phyloP scores from a whole-genome alignment of 2,797 vertebrate genomes.

The Taeniopygia guttata region DNA sequence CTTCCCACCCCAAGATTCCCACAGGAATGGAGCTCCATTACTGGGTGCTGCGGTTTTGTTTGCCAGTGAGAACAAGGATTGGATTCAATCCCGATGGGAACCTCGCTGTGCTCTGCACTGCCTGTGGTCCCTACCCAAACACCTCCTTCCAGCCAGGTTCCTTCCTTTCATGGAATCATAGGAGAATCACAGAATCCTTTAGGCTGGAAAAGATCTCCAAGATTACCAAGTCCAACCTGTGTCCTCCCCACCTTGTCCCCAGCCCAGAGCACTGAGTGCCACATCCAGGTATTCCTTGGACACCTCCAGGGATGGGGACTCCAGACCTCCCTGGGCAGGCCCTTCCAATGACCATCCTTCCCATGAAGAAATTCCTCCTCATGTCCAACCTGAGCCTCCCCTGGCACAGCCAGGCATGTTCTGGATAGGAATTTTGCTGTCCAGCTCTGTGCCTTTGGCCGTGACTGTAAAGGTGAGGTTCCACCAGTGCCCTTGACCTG shows the following conservation, averaged over 20 bases:
- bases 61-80: neutral
- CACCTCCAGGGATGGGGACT: neutral
- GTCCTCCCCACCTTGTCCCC: neutral
- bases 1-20: neutral
- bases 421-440: neutral
- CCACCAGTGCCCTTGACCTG: fast-evolving
- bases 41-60: fast-evolving
- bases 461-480: neutral
- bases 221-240: neutral
- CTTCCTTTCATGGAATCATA: neutral
- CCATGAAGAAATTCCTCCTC: neutral
- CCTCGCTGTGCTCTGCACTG: neutral
- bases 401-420: no score
- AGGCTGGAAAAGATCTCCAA: neutral
- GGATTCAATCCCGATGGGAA: fast-evolving
- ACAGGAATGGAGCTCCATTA: neutral
- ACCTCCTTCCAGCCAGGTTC: neutral
- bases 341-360: neutral
- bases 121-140: neutral
- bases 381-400: neutral
- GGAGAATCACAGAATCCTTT: neutral
- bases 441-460: neutral
- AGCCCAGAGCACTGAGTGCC: neutral
- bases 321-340: neutral
- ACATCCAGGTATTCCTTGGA: neutral